phyloP scores from a whole-genome alignment of 2,888 invertebrate species.

The Chrysolina americana region DNA sequence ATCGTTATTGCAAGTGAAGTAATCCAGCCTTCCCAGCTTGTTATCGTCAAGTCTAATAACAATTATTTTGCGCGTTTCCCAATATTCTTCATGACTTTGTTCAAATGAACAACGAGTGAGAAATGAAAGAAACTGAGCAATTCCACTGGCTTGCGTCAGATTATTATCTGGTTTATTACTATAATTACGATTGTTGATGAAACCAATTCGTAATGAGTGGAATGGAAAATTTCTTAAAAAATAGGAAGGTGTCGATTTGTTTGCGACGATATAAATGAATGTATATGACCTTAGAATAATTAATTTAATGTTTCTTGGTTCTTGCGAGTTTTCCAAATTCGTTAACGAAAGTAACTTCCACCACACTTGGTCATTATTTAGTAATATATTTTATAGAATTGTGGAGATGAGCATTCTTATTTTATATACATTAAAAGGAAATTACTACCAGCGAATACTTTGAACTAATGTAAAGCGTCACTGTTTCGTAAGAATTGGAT shows the following conservation, averaged over 20 bases:
- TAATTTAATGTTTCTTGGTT: too few relatives aligned
- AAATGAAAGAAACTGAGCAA: constrained; percentile 26
- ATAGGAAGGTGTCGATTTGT: not conserved
- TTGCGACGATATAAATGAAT: too few relatives aligned
- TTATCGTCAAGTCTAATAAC: not conserved
- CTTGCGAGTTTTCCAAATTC: too few relatives aligned
- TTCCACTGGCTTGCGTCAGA: constrained; percentile 18
- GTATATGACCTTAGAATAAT: too few relatives aligned
- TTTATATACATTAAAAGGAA: too few relatives aligned
- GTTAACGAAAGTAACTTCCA: too few relatives aligned
- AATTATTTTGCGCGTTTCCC: constrained; percentile 13
- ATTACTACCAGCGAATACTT: too few relatives aligned
- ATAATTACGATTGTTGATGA: constrained; percentile 12
- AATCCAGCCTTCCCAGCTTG: constrained; percentile 9
- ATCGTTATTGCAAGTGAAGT: not conserved
- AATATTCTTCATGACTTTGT: constrained; percentile 15
- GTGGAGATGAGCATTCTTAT: too few relatives aligned
- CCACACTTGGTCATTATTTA: too few relatives aligned
- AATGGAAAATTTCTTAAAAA: not conserved
- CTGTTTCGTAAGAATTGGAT: too few relatives aligned
- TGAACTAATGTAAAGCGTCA: too few relatives aligned
- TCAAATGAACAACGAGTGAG: not conserved
- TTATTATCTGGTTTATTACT: constrained; percentile 28
- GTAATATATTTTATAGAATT: too few relatives aligned
- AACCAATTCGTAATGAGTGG: not conserved